phyloP scores from a whole-genome alignment of 2,797 vertebrate genomes.

The Danio choprae region DNA sequence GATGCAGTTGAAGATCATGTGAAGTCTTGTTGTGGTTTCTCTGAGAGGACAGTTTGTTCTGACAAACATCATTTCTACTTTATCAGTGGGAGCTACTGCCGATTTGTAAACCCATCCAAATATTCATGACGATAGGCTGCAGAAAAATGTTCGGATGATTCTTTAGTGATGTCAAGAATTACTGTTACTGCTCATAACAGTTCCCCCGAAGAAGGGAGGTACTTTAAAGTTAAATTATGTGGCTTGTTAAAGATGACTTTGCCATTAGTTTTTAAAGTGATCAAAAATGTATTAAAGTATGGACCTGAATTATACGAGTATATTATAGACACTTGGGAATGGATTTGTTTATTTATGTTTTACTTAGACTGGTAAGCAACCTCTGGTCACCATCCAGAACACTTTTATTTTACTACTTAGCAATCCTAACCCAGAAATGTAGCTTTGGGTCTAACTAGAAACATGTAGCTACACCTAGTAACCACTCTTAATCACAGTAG shows the following conservation, averaged over 20 bases:
- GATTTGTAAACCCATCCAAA: neutral
- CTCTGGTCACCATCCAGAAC: too few relatives aligned
- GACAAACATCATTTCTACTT: conserved; percentile 62
- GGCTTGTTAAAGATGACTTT: neutral
- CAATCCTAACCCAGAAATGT: too few relatives aligned
- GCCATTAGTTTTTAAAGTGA: neutral
- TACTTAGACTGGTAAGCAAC: too few relatives aligned
- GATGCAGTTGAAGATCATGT: conserved; percentile 47
- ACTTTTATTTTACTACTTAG: neutral
- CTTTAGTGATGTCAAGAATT: neutral
- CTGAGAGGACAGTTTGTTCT: conserved; percentile 62
- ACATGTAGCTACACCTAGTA: too few relatives aligned
- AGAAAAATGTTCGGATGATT: neutral
- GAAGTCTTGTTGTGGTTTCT: conserved; percentile 64
- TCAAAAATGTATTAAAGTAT: neutral
- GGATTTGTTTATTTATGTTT: too few relatives aligned
- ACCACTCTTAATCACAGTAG: too few relatives aligned
- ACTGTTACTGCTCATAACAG: neutral
- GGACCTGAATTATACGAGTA: neutral
- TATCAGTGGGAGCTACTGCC: conserved; percentile 21
- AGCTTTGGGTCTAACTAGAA: too few relatives aligned
- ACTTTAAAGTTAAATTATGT: neutral
- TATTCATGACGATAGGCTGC: neutral
- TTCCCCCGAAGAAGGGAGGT: too few relatives aligned
- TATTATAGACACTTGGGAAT: too few relatives aligned